Evolutionary conservation across 2,888 invertebrate genomes (phyloP).

Genomic region (Agonopterix subpropinquella): DNA sequence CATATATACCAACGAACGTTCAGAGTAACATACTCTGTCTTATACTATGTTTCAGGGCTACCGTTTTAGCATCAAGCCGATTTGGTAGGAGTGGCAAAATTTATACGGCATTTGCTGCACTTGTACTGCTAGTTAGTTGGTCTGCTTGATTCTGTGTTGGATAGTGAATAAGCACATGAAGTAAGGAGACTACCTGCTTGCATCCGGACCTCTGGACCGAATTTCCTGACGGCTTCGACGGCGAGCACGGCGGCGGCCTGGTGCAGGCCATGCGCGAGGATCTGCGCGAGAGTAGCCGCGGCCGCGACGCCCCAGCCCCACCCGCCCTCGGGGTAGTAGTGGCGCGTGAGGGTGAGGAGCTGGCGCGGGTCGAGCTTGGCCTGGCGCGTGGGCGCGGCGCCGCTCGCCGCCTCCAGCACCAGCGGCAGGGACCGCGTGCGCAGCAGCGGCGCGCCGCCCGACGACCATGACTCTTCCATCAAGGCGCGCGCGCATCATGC

Average conservation of each 20-base stretch:
- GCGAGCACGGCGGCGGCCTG: slow-evolving; percentile 78
- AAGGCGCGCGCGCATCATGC: slow-evolving; percentile 67
- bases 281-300: slow-evolving; percentile 83
- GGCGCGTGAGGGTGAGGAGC: slow-evolving; percentile 82
- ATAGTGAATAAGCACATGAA: too few relatives aligned
- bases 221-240: slow-evolving; percentile 75
- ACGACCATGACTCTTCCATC: slow-evolving; percentile 75
- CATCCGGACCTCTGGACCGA: slow-evolving; percentile 75
- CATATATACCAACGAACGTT: too few relatives aligned
- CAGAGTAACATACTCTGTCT: too few relatives aligned
- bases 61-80: too few relatives aligned
- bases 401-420: slow-evolving; percentile 71
- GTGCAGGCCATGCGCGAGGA: slow-evolving; percentile 85
- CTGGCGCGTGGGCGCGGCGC: slow-evolving; percentile 61
- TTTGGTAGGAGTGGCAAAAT: too few relatives aligned
- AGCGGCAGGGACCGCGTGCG: slow-evolving; percentile 82
- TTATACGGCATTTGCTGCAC: too few relatives aligned
- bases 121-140: too few relatives aligned
- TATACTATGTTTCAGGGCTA: too few relatives aligned
- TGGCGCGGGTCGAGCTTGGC: slow-evolving; percentile 72
- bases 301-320: slow-evolving; percentile 91
- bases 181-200: slow-evolving; percentile 75
- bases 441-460: slow-evolving; percentile 76
- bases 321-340: slow-evolving; percentile 91
- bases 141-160: too few relatives aligned